Evolutionary conservation across 2,888 invertebrate genomes (phyloP).

Genomic region (Alloscopus bannaensis): DNA sequence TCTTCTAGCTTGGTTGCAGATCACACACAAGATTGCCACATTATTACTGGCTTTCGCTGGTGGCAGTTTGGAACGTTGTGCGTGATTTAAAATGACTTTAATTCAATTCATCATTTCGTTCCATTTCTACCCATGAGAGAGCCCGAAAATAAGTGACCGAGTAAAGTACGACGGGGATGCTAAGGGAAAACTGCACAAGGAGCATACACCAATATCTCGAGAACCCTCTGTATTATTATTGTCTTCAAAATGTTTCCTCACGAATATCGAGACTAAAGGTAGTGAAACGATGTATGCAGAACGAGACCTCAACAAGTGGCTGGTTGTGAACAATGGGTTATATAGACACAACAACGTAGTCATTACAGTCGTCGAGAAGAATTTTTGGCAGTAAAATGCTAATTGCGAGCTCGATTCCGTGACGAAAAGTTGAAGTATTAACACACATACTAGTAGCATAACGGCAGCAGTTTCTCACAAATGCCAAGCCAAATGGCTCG

Average conservation of each 20-base stretch:
- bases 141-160: slow-evolving; percentile 40
- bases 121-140: slow-evolving; percentile 18
- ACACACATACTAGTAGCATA: slow-evolving; percentile 14
- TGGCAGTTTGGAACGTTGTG: slow-evolving; percentile 1
- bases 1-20: not conserved
- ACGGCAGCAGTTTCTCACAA: too few relatives aligned
- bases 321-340: slow-evolving; percentile 20
- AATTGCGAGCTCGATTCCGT: slow-evolving; percentile 58
- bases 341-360: slow-evolving; percentile 21
- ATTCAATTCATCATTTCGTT: slow-evolving; percentile 53
- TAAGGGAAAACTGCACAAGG: slow-evolving; percentile 6
- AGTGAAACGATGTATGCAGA: slow-evolving; percentile 32
- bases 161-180: slow-evolving; percentile 6
- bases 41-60: slow-evolving; percentile 26
- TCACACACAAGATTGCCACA: slow-evolving; percentile 38
- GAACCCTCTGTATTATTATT: not conserved
- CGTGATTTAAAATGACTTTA: slow-evolving; percentile 55
- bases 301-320: slow-evolving; percentile 23
- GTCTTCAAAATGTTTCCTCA: slow-evolving; percentile 43
- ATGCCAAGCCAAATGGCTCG: too few relatives aligned
- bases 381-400: slow-evolving; percentile 57
- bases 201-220: not conserved
- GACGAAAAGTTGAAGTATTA: slow-evolving; percentile 48
- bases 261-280: too few relatives aligned
- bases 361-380: slow-evolving; percentile 41